Evolutionary conservation across 1,140 invertebrate species (phyloP).

Genomic region (Drosophila lowei): DNA sequence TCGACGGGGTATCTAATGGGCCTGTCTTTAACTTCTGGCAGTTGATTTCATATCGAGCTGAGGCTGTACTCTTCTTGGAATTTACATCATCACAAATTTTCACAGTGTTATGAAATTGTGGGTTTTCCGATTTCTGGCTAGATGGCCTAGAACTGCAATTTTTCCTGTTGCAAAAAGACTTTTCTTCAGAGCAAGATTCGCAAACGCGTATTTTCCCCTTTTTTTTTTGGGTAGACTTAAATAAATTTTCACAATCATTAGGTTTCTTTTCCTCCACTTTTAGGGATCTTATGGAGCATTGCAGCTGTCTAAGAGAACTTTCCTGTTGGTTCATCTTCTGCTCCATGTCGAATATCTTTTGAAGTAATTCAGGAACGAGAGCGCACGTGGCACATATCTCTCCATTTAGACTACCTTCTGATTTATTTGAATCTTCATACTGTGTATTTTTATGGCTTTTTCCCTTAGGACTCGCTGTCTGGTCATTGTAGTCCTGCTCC

Average conservation of each 20-base stretch:
- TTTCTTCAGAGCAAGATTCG: neutral
- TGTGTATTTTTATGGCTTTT: slow-evolving; percentile 1
- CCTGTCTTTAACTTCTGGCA: no score
- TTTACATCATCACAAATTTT: no score
- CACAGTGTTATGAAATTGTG: no score
- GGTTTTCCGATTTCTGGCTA: no score
- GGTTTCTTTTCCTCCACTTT: neutral
- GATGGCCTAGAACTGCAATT: no score
- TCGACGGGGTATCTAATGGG: no score
- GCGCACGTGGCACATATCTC: neutral
- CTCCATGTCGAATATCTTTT: slow-evolving; percentile 14
- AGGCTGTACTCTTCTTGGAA: no score
- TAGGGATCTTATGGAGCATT: slow-evolving; percentile 7
- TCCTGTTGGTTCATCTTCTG: slow-evolving; percentile 12
- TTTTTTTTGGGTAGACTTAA: neutral
- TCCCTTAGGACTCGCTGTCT: no score
- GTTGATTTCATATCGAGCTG: no score
- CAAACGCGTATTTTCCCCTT: no score
- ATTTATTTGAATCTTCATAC: neutral
- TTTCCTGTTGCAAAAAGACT: neutral
- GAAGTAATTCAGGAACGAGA: slow-evolving; percentile 7
- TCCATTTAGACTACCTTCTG: neutral
- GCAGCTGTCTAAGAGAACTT: neutral
- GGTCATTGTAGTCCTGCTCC: no score
- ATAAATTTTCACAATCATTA: neutral